Percentiles rank a stretch among this genome's conserved stretches.
Conservation (phyloP, 2,113 vertebrate genomes). For the Eleginops maclovinus region DNA sequence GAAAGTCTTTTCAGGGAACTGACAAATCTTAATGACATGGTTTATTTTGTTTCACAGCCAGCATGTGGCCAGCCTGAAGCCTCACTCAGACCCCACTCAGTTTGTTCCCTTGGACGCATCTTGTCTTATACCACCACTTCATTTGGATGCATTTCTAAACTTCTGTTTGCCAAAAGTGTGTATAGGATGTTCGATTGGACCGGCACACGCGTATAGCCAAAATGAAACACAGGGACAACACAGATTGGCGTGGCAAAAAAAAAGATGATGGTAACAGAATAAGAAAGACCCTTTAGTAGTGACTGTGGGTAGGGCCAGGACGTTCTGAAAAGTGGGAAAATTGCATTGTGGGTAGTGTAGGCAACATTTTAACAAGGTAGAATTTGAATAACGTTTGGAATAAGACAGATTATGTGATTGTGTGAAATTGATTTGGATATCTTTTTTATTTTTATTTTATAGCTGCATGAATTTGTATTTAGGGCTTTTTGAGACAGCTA, state of each 20-base stretch:
- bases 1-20: background rate
- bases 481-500: too few species aligned
- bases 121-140: background rate
- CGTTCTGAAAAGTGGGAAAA: background rate
- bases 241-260: background rate
- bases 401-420: background rate
- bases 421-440: background rate
- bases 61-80: constrained; percentile 5
- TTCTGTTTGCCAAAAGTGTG: background rate
- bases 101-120: background rate
- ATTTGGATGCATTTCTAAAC: background rate
- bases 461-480: too few species aligned
- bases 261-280: too few species aligned
- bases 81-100: background rate
- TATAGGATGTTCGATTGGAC: background rate
- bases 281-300: background rate
- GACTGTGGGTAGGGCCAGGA: background rate
- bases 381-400: background rate
- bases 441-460: too few species aligned
- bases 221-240: background rate
- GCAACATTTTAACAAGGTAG: background rate
- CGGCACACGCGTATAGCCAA: background rate
- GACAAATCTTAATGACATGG: background rate
- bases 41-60: background rate
- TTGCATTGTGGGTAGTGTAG: background rate